Evolutionary conservation across 2,113 vertebrate species (phyloP).

Genomic region (Clarias gariepinus): DNA sequence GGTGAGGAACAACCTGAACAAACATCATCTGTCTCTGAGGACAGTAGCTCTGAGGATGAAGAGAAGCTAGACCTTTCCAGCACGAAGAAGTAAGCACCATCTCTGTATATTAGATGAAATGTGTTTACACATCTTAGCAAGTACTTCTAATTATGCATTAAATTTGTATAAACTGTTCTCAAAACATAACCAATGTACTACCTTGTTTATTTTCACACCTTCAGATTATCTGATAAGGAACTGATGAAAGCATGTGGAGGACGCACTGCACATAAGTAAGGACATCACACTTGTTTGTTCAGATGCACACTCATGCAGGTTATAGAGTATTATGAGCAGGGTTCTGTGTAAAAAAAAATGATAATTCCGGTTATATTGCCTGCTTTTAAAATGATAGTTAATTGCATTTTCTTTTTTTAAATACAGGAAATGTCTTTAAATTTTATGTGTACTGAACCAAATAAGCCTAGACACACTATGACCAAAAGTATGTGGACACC

Average conservation of each 20-base stretch:
- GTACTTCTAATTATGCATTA: neutral
- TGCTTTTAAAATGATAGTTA: neutral
- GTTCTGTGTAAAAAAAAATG: neutral
- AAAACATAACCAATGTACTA: neutral
- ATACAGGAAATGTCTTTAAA: neutral
- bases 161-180: neutral
- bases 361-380: neutral
- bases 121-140: neutral
- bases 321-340: neutral
- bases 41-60: constrained; percentile 69
- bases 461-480: neutral
- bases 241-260: constrained; percentile 85
- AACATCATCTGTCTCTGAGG: constrained; percentile 47
- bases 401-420: neutral
- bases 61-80: constrained; percentile 82
- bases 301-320: neutral
- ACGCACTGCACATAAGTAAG: constrained; percentile 93
- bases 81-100: constrained; percentile 68
- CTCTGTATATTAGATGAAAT: neutral
- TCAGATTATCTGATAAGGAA: constrained; percentile 82
- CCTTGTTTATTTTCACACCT: neutral
- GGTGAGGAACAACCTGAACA: constrained; percentile 68
- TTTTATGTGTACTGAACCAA: no score
- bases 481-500: neutral
- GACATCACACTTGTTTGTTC: neutral